Evolutionary conservation across 2,113 vertebrate genomes (phyloP).

Genomic region (Psammodynastes pulverulentus): DNA sequence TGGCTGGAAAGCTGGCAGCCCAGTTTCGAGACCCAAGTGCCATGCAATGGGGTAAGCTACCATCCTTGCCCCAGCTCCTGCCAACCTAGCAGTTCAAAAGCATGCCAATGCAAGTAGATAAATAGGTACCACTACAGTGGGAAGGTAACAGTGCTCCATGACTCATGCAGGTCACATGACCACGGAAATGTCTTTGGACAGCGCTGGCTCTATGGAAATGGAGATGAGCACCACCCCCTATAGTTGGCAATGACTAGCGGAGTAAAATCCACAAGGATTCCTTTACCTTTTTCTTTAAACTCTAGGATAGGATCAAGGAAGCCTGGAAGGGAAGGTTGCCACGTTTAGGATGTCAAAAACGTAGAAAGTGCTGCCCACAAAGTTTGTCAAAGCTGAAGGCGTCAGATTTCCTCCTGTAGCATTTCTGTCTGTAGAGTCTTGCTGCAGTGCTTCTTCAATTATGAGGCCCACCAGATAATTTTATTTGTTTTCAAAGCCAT

Average conservation of each 20-base stretch:
- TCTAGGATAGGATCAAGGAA: too few relatives aligned
- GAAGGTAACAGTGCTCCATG: not conserved
- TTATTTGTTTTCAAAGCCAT: not conserved
- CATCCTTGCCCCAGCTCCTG: not conserved
- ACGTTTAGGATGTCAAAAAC: not conserved
- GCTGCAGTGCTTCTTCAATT: not conserved
- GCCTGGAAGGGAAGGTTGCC: not conserved
- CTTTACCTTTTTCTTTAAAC: too few relatives aligned
- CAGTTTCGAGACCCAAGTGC: not conserved
- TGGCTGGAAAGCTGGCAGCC: not conserved
- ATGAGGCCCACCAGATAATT: not conserved
- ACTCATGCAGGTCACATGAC: not conserved
- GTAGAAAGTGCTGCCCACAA: not conserved
- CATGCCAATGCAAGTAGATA: not conserved
- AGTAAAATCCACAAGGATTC: too few relatives aligned
- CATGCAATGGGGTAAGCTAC: not conserved
- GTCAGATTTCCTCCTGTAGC: not conserved
- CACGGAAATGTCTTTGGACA: too few relatives aligned
- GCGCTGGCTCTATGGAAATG: too few relatives aligned
- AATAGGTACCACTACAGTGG: not conserved
- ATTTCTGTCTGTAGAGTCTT: not conserved
- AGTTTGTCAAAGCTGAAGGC: not conserved
- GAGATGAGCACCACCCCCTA: too few relatives aligned
- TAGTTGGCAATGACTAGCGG: too few relatives aligned
- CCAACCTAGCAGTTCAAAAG: not conserved